These are phyloP conservation scores for Leptonema lineaticorne DNA, from an alignment of 1,140 invertebrate genomes.

Conservation along the genomic window DNA sequence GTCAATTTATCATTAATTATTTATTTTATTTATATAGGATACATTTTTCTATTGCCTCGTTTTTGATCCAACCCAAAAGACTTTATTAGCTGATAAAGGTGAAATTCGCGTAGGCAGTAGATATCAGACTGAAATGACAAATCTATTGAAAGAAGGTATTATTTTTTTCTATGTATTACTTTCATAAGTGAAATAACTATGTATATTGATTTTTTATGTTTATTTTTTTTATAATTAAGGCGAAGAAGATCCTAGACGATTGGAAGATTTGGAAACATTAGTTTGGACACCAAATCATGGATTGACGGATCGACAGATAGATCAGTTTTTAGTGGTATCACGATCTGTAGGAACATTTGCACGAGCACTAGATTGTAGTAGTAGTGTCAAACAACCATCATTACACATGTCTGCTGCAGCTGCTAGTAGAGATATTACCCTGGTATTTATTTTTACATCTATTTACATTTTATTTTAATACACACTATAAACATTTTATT, in stretches of 20 bases:
- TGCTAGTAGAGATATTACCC: conserved; percentile 95
- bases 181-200: neutral
- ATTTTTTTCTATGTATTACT: conserved; percentile 4
- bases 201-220: neutral
- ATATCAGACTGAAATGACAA: conserved; percentile 91
- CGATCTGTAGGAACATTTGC: conserved; percentile 98
- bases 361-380: conserved; percentile 95
- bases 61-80: conserved; percentile 98
- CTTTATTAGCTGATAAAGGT: conserved; percentile 96
- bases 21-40: conserved; percentile 75
- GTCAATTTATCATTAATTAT: neutral
- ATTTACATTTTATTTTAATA: conserved; percentile 10
- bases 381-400: conserved; percentile 96
- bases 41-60: conserved; percentile 99
- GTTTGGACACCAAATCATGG: conserved; percentile 91
- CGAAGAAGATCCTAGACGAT: conserved; percentile 74
- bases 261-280: conserved; percentile 84
- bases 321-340: conserved; percentile 97
- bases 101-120: conserved; percentile 87
- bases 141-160: conserved; percentile 69
- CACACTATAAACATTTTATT: conserved; percentile 1
- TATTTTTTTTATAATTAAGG: conserved; percentile 46
- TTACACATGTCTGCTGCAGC: conserved; percentile 98
- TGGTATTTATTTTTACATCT: conserved; percentile 60
- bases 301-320: conserved; percentile 93